Conservation (phyloP, 2,888 invertebrate species). For the Oligia strigilis region DNA sequence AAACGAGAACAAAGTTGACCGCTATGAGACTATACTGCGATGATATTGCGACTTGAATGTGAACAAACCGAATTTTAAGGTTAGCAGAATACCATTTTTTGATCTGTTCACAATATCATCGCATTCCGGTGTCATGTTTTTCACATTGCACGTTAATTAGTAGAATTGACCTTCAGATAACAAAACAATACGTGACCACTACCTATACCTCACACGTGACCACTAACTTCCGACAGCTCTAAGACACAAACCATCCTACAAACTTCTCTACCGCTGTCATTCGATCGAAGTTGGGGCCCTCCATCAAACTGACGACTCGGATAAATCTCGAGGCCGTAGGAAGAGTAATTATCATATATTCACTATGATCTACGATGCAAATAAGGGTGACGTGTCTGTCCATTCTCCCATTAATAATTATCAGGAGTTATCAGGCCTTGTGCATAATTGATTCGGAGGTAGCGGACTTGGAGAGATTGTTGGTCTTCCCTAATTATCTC, state of each 20-base stretch:
- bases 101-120: no score
- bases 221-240: slow-evolving; percentile 21
- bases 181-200: slow-evolving; percentile 1
- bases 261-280: slow-evolving; percentile 42
- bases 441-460: slow-evolving; percentile 61
- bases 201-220: slow-evolving; percentile 1
- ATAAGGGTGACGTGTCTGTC: slow-evolving; percentile 55
- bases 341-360: slow-evolving; percentile 64
- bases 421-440: slow-evolving; percentile 36
- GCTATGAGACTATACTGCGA: no score
- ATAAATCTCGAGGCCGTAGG: slow-evolving; percentile 51
- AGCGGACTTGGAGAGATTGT: slow-evolving; percentile 48
- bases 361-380: slow-evolving; percentile 66
- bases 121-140: no score
- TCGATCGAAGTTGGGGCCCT: slow-evolving; percentile 40
- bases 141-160: no score
- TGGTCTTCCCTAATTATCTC: slow-evolving; percentile 36
- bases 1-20: no score
- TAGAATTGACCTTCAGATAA: no score
- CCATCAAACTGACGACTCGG: slow-evolving; percentile 52
- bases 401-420: slow-evolving; percentile 61
- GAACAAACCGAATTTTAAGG: no score
- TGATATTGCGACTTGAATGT: no score
- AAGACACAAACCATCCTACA: slow-evolving; percentile 24
- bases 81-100: no score